phyloP scores from a whole-genome alignment of 2,888 invertebrate species.

The Spisula solida region DNA sequence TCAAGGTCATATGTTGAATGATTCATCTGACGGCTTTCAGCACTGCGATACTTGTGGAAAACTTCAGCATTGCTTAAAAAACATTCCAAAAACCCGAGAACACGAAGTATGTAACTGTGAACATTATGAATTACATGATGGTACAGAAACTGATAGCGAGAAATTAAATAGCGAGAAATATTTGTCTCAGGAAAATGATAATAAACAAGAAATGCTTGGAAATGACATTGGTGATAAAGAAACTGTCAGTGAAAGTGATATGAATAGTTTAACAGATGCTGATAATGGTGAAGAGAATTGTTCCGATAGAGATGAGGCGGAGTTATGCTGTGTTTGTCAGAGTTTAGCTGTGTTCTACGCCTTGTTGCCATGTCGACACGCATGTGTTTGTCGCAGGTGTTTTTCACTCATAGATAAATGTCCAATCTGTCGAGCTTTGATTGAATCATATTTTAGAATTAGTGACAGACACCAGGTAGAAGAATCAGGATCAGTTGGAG shows the following conservation, averaged over 20 bases:
- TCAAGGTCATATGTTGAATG: slow-evolving; percentile 16
- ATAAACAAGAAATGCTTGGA: not conserved
- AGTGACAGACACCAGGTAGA: slow-evolving; percentile 24
- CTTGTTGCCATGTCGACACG: slow-evolving; percentile 94
- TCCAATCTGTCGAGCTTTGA: slow-evolving; percentile 95
- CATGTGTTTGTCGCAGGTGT: slow-evolving; percentile 94
- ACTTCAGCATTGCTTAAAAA: not conserved
- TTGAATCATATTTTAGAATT: slow-evolving; percentile 92
- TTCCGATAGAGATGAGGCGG: slow-evolving; percentile 37
- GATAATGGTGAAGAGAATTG: slow-evolving; percentile 24
- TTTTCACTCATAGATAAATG: slow-evolving; percentile 94
- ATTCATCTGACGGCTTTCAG: not conserved
- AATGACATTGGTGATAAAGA: not conserved
- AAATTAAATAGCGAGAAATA: not conserved
- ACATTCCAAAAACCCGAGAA: slow-evolving; percentile 25
- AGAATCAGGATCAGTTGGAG: not conserved
- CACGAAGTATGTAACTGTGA: slow-evolving; percentile 31
- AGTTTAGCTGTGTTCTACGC: slow-evolving; percentile 93
- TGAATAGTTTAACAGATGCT: not conserved
- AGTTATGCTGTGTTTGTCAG: slow-evolving; percentile 93
- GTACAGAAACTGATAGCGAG: not conserved
- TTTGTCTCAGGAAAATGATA: not conserved
- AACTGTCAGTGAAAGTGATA: not conserved
- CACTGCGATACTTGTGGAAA: slow-evolving; percentile 26
- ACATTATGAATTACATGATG: not conserved